phyloP scores from a whole-genome alignment of 2,797 vertebrate species.

The Manis javanica region DNA sequence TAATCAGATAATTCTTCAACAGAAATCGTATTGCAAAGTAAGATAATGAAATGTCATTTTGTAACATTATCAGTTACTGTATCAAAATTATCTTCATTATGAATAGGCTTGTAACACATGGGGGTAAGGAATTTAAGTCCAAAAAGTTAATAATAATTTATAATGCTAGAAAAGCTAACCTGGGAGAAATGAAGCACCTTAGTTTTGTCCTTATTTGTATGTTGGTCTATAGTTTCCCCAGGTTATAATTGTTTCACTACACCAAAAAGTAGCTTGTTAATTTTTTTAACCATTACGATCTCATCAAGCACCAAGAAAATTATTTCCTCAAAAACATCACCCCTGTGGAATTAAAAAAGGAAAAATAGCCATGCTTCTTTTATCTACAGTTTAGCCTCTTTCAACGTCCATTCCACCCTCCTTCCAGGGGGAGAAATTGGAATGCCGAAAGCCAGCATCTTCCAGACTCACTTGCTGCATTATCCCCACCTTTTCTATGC shows the following conservation, averaged over 20 bases:
- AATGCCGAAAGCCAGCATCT: neutral
- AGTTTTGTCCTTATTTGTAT: neutral
- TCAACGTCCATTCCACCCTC: neutral
- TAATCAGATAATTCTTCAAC: neutral
- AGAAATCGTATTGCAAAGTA: neutral
- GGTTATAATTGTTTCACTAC: neutral
- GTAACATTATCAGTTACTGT: neutral
- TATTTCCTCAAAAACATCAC: neutral
- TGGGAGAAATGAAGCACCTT: neutral
- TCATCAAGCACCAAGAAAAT: neutral
- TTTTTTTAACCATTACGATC: neutral
- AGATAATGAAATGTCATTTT: neutral
- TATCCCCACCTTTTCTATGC: neutral
- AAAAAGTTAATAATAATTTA: neutral
- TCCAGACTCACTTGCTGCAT: neutral
- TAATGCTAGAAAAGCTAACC: neutral
- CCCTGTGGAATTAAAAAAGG: neutral
- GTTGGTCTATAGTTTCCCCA: neutral
- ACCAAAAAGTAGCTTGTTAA: neutral
- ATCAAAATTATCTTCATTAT: conserved; percentile 28
- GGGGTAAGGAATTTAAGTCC: neutral
- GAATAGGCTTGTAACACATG: neutral
- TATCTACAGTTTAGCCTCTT: neutral
- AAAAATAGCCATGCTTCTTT: neutral
- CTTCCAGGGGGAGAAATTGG: neutral